Evolutionary conservation across 92 coral and sea anemone species (phyloP), one percentile per base, ranked within the genome.

Genomic region (Porites divaricata): DNA sequence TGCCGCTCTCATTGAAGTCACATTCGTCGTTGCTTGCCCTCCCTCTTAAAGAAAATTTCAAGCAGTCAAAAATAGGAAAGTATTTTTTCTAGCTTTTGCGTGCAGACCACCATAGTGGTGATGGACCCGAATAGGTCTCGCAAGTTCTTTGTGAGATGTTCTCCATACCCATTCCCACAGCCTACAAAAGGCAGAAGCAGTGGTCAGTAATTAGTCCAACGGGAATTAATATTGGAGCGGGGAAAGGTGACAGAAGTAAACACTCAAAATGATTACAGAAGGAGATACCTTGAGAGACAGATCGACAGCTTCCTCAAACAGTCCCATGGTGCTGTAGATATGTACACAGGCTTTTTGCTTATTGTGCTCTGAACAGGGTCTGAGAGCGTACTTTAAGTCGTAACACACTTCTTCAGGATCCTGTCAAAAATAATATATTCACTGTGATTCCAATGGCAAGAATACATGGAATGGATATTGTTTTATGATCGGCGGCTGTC

Each of bases 281-380:
- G 6, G 0, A 1, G 15, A 6, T 52, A 96, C 99, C 92, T 94
- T 93, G 16, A 96, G 85, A 8, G 99, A 97, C 67, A 96, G 75
- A 79, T 96, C 99, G 5, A 96, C 99, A 57, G 99, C 99, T 69
- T 96, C 99, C 78, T 96, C 99, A 81, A 88, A 96, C 77, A 96
- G 84, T 5, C 98, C 97, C 99, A 96, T 96, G 0, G 99, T 96
- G 74, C 95, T 95, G 84, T 96, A 96, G 77, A 96, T 96, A 69
- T 96, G 99, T 45, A 96, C 99, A 82, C 99, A 96, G 7, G 99
- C 99, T 19, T 83, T 85, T 79, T 90, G 90, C 26, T 92, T 91
- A 80, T 86, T 68, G 69, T 96, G 98, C 80, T 96, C 99, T 22
- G 99, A 91, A 63, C 99, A 96, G 74, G 94, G 91, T 62, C 99